These are phyloP conservation scores for Ceyx margarethae DNA, from an alignment of 2,113 vertebrate species.

Conservation along the genomic window DNA sequence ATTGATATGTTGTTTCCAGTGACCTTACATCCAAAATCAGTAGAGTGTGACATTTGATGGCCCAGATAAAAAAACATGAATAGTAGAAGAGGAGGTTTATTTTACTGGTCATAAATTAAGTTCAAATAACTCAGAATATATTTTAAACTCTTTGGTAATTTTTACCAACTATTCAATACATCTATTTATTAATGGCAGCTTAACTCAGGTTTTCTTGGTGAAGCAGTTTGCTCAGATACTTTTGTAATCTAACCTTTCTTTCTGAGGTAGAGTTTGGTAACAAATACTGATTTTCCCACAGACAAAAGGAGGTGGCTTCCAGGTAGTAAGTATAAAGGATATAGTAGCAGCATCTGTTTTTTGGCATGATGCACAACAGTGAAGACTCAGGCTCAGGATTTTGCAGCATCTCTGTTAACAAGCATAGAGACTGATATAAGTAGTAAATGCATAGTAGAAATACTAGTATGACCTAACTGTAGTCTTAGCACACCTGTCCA, in stretches of 20 bases:
- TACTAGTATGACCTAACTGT: neutral
- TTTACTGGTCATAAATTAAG: conserved; percentile 83
- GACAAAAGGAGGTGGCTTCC: neutral
- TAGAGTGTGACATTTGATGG: conserved; percentile 81
- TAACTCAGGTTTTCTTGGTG: conserved; percentile 41
- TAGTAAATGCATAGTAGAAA: neutral
- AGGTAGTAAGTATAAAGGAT: neutral
- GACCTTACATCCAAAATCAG: conserved; percentile 84
- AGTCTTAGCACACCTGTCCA: neutral
- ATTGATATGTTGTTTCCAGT: conserved; percentile 82
- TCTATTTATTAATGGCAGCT: conserved; percentile 70
- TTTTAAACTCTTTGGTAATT: conserved; percentile 83
- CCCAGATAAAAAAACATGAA: conserved; percentile 81
- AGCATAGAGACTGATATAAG: neutral
- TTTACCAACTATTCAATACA: conserved; percentile 79
- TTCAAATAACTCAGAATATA: conserved; percentile 82
- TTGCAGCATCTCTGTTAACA: neutral
- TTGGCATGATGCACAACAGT: neutral
- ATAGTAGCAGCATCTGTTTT: neutral
- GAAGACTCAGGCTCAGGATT: neutral
- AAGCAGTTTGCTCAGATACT: conserved; percentile 19
- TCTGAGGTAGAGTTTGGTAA: neutral
- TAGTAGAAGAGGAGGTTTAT: conserved; percentile 77
- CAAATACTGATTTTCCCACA: neutral
- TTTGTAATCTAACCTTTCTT: neutral